phyloP scores from a whole-genome alignment of 2,113 vertebrate species.

The Indicator indicator region DNA sequence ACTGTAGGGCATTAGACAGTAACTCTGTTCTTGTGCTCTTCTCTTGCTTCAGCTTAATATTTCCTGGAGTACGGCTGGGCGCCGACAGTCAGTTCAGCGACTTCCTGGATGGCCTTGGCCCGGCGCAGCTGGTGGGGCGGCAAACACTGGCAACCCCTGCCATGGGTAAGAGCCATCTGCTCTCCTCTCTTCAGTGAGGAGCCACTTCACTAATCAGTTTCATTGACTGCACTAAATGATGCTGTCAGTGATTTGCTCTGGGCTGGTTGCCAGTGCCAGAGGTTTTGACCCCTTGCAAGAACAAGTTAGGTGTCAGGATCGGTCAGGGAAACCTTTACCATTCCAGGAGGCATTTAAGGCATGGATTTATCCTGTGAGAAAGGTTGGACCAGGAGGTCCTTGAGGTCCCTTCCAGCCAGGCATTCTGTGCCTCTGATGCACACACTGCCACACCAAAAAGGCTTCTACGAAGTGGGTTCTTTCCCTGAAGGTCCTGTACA shows the following conservation, averaged over 20 bases:
- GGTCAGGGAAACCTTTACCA: no score
- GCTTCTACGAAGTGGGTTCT: not conserved
- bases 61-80: conserved; percentile 92
- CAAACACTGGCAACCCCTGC: conserved; percentile 96
- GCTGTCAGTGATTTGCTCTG: no score
- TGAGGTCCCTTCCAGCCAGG: no score
- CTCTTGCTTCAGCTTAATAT: conserved; percentile 85
- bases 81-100: conserved; percentile 97
- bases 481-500: not conserved
- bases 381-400: no score
- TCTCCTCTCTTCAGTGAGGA: not conserved
- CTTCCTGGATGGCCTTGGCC: conserved; percentile 96
- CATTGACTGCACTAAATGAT: no score
- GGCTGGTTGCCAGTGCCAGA: no score
- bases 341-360: no score
- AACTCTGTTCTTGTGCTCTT: not conserved
- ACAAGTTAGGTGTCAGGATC: no score
- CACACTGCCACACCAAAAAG: not conserved
- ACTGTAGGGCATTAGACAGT: not conserved
- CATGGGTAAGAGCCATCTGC: conserved; percentile 87
- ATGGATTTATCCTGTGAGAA: no score
- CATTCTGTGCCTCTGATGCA: not conserved
- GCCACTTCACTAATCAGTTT: not conserved
- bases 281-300: no score
- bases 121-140: conserved; percentile 94